These are phyloP conservation scores for Calyptomena viridis DNA, from an alignment of 2,113 vertebrate genomes.

Conservation along the genomic window DNA sequence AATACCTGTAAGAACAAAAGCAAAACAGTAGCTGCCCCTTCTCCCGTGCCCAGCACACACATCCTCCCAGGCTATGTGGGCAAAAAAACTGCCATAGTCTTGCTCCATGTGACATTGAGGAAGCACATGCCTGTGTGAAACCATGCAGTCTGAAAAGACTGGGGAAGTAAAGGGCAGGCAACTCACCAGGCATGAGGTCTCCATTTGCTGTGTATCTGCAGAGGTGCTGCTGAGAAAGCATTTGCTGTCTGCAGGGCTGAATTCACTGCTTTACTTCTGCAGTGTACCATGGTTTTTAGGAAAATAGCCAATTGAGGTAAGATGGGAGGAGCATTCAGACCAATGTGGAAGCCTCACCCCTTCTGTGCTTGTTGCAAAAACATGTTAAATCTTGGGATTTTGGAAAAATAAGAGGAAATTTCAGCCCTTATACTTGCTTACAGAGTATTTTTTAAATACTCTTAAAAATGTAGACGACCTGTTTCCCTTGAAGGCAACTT, in stretches of 20 bases:
- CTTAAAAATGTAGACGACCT: background rate
- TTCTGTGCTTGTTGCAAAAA: background rate
- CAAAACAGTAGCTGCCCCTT: background rate
- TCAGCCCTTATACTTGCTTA: background rate
- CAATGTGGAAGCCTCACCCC: background rate
- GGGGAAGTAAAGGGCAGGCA: background rate
- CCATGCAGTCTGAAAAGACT: accelerated
- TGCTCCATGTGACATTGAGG: background rate
- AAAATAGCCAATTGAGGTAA: background rate
- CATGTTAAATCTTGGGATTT: background rate
- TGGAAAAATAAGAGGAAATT: background rate
- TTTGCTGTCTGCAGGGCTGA: background rate
- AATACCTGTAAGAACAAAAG: accelerated
- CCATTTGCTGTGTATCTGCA: background rate
- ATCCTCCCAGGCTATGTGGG: background rate
- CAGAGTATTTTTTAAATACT: background rate
- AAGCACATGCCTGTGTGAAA: accelerated
- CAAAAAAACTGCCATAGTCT: background rate
- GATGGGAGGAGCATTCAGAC: background rate
- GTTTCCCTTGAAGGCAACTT: background rate
- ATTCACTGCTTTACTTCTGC: background rate
- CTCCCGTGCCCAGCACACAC: accelerated
- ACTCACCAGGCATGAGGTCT: background rate
- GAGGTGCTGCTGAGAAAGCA: background rate
- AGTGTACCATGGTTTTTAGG: background rate